Conservation (phyloP, 2,113 vertebrate species). For the Anser brachyrhynchus region DNA sequence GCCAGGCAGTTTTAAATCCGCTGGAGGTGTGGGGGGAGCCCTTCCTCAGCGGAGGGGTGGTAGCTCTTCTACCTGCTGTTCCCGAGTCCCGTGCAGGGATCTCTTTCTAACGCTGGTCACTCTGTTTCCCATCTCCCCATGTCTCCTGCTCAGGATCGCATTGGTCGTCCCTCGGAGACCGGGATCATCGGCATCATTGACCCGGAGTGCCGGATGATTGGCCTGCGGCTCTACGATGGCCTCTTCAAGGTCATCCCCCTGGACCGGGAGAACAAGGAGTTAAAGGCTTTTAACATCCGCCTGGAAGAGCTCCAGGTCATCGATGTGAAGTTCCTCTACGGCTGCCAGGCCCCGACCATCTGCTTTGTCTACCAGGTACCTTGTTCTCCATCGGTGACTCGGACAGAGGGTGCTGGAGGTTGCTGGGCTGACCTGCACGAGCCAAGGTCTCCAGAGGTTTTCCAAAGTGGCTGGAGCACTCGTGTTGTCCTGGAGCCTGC, state of each 20-base stretch:
- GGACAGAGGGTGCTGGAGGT: neutral
- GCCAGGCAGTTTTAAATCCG: neutral
- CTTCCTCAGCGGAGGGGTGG: no score
- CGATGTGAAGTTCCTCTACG: slow-evolving; percentile 96
- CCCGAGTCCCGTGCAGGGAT: fast-evolving
- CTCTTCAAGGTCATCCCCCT: slow-evolving; percentile 97
- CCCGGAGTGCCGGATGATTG: slow-evolving; percentile 98
- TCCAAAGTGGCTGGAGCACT: neutral
- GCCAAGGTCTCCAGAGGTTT: neutral
- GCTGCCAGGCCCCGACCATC: slow-evolving; percentile 96
- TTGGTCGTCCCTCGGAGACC: slow-evolving; percentile 95
- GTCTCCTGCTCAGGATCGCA: slow-evolving; percentile 84
- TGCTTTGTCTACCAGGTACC: slow-evolving; percentile 98
- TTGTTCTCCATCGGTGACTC: neutral
- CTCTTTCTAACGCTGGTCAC: fast-evolving
- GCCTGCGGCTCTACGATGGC: slow-evolving; percentile 93
- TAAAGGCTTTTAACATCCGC: slow-evolving; percentile 98
- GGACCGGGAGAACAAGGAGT: slow-evolving; percentile 94
- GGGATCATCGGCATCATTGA: slow-evolving; percentile 98
- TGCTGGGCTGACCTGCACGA: neutral
- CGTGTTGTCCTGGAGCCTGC: fast-evolving
- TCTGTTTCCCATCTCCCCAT: fast-evolving
- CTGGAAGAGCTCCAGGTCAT: slow-evolving; percentile 98
- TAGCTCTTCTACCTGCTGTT: neutral
- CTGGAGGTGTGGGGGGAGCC: neutral